phyloP scores from a whole-genome alignment of 2,113 vertebrate species.

The Dipodomys ordii region DNA sequence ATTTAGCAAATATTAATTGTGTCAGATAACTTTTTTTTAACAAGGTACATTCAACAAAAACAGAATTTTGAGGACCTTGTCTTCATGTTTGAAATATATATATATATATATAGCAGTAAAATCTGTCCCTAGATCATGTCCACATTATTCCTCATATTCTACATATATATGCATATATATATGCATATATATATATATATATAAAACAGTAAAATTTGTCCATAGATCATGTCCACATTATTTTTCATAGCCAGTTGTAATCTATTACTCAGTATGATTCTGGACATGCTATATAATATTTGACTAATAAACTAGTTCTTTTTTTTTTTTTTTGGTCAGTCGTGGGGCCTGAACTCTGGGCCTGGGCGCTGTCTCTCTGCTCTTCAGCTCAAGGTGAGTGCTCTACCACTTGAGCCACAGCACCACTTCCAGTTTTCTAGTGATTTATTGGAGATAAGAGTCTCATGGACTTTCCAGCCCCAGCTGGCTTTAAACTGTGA shows the following conservation, averaged over 20 bases:
- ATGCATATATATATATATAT: background rate
- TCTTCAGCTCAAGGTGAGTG: no score
- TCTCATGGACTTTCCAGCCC: no score
- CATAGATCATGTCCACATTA: background rate
- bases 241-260: background rate
- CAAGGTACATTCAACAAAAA: background rate
- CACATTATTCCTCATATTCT: no score
- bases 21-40: background rate
- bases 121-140: background rate
- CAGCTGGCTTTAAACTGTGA: no score
- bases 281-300: background rate
- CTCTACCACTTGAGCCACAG: no score
- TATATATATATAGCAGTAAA: background rate
- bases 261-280: background rate
- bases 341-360: no score
- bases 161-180: no score
- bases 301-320: background rate
- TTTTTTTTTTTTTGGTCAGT: no score
- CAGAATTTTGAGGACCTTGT: background rate
- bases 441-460: no score
- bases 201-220: background rate
- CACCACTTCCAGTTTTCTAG: no score
- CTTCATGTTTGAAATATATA: background rate
- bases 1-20: background rate
- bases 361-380: no score